Evolutionary conservation across 2,113 vertebrate species (phyloP).

Genomic region (Oncorhynchus tshawytscha): DNA sequence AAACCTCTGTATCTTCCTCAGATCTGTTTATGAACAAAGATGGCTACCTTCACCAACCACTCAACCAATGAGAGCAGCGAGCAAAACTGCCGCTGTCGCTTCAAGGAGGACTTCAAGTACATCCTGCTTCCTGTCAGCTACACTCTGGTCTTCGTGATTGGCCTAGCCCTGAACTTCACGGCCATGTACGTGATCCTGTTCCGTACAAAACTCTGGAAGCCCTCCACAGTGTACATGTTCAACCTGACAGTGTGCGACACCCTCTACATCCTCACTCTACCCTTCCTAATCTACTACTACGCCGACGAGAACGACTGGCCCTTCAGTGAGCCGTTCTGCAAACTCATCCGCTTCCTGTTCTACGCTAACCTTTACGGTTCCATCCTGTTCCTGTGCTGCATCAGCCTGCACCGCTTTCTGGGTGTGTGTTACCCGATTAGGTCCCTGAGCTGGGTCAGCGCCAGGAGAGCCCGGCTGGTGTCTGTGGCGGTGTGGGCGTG

Average conservation of each 20-base stretch:
- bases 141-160: conserved; percentile 84
- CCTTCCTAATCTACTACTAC: conserved; percentile 92
- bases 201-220: conserved; percentile 87
- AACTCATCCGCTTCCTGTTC: conserved; percentile 93
- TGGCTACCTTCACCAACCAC: conserved; percentile 38
- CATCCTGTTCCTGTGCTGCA: conserved; percentile 94
- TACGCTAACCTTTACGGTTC: conserved; percentile 93
- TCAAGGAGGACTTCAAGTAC: conserved; percentile 90
- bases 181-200: conserved; percentile 87
- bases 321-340: conserved; percentile 85
- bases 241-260: conserved; percentile 89
- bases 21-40: conserved; percentile 41
- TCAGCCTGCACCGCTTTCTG: conserved; percentile 90
- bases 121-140: conserved; percentile 91
- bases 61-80: conserved; percentile 50
- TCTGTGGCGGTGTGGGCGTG: conserved; percentile 76
- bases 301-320: conserved; percentile 90
- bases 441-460: conserved; percentile 83
- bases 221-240: conserved; percentile 95
- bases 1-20: conserved; percentile 12
- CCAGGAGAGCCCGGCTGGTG: conserved; percentile 78
- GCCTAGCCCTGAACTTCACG: conserved; percentile 82
- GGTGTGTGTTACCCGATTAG: conserved; percentile 87
- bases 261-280: conserved; percentile 88
- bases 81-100: conserved; percentile 77